These are phyloP conservation scores for Chrysodeixis includens DNA, from an alignment of 2,888 invertebrate genomes.

Conservation along the genomic window DNA sequence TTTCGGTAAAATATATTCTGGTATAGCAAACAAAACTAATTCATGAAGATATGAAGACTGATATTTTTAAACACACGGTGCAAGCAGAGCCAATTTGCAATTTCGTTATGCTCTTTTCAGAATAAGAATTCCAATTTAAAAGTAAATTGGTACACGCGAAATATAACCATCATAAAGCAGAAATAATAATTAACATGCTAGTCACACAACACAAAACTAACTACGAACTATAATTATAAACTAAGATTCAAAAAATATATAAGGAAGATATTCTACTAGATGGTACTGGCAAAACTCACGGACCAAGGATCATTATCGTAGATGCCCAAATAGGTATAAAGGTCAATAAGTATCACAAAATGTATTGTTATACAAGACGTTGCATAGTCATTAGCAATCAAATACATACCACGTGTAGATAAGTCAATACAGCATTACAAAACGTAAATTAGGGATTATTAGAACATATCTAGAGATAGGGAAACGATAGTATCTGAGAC, in stretches of 20 bases:
- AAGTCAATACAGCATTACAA: conserved; percentile 20
- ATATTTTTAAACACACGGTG: not conserved
- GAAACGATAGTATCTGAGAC: conserved; percentile 33
- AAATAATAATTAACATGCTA: not conserved
- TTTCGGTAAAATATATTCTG: not conserved
- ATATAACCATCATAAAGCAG: not conserved
- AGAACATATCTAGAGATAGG: conserved; percentile 34
- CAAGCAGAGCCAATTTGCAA: not conserved
- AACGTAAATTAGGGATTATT: conserved; percentile 32
- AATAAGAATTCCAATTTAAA: not conserved
- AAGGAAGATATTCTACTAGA: not conserved
- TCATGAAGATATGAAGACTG: not conserved
- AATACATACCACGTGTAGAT: conserved; percentile 11
- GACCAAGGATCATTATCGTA: not conserved
- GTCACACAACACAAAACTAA: not conserved
- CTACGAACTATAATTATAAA: not conserved
- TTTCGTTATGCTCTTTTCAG: not conserved
- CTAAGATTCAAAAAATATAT: not conserved
- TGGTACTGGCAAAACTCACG: not conserved
- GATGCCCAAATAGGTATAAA: no score
- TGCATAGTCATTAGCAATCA: conserved; percentile 10
- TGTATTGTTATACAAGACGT: no score
- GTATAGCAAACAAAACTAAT: not conserved
- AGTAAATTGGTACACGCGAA: not conserved
- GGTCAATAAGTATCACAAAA: no score